phyloP scores from a whole-genome alignment of 1,140 invertebrate genomes.

The Sipha flava region DNA sequence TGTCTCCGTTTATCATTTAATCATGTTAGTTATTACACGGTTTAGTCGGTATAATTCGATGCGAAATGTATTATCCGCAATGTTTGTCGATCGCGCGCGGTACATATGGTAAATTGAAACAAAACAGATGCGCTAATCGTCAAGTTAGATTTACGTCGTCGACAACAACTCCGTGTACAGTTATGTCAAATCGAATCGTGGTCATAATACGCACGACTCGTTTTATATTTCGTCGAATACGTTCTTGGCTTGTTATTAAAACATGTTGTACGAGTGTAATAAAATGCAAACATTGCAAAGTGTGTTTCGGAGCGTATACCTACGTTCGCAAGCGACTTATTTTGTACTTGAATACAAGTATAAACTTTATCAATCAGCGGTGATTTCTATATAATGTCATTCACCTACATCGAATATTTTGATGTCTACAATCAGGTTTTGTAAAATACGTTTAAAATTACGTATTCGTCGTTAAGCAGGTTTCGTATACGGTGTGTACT shows the following conservation, averaged over 20 bases:
- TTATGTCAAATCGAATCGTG: too few species aligned
- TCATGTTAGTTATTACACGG: too few species aligned
- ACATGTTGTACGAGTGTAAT: neutral
- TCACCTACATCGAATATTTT: constrained; percentile 3
- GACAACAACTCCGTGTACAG: neutral
- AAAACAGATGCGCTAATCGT: constrained; percentile 5
- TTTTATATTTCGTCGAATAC: too few species aligned
- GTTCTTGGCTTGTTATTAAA: too few species aligned
- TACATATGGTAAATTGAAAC: neutral
- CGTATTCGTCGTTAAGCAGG: neutral
- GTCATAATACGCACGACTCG: too few species aligned
- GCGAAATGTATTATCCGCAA: too few species aligned
- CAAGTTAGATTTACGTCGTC: neutral
- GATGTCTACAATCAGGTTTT: neutral
- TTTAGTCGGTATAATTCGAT: too few species aligned
- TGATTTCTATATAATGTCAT: neutral
- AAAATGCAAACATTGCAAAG: neutral
- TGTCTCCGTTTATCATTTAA: too few species aligned
- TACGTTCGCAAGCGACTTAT: too few species aligned
- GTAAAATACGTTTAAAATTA: neutral
- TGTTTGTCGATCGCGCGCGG: neutral
- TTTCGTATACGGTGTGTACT: neutral
- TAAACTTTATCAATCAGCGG: neutral
- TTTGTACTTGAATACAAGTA: too few species aligned
- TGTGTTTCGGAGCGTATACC: neutral